Evolutionary conservation across 2,888 invertebrate genomes (phyloP).

Genomic region (Melipona beecheii): DNA sequence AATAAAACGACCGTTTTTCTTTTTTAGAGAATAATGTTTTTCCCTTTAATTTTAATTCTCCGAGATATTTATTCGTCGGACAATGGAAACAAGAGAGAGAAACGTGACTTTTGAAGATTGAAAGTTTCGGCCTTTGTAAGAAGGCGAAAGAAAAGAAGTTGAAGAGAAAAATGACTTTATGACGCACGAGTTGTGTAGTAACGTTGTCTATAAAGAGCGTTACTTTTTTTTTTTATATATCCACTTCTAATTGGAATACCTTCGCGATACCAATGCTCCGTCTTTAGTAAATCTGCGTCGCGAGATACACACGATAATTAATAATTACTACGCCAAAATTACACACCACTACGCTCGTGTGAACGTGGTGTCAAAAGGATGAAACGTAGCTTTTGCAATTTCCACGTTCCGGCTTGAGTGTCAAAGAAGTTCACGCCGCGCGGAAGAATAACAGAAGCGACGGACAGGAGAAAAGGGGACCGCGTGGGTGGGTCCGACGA

Average conservation of each 20-base stretch:
- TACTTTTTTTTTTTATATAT: not conserved
- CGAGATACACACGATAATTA: not conserved
- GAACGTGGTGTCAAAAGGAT: not conserved
- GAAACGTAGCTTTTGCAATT: not conserved
- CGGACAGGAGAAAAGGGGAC: constrained; percentile 3
- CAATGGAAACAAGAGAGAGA: too few relatives aligned
- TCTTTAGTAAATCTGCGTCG: not conserved
- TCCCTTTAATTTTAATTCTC: too few relatives aligned
- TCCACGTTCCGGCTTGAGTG: not conserved
- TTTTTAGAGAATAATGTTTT: not conserved
- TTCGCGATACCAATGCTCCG: too few relatives aligned
- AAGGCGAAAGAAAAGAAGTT: too few relatives aligned
- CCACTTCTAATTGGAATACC: not conserved
- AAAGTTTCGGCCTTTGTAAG: too few relatives aligned
- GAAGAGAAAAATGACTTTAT: too few relatives aligned
- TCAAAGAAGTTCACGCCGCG: not conserved
- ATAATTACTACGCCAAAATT: not conserved
- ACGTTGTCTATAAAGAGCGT: too few relatives aligned
- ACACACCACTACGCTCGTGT: too few relatives aligned
- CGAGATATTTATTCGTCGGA: too few relatives aligned
- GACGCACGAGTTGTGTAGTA: too few relatives aligned
- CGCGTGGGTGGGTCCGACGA: constrained; percentile 37
- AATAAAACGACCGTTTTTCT: not conserved
- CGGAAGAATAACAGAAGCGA: constrained; percentile 13
- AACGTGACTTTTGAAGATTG: too few relatives aligned